Evolutionary conservation across 2,113 vertebrate species (phyloP).

Genomic region (Anolis sagrei): DNA sequence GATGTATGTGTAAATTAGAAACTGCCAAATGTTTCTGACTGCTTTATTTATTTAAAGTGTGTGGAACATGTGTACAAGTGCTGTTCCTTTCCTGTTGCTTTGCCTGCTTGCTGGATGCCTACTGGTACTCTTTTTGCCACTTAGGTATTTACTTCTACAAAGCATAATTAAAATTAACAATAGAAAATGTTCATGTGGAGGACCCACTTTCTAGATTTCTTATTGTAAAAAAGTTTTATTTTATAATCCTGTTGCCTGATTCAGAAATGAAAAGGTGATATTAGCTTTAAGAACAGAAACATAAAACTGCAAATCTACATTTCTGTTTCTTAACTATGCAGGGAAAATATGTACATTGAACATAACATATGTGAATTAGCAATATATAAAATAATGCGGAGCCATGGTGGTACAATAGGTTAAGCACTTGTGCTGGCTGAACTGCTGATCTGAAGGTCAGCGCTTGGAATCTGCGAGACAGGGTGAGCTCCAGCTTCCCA

Average conservation of each 20-base stretch:
- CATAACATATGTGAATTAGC: not conserved
- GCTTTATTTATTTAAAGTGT: slow-evolving; percentile 33
- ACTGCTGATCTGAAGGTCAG: too few species aligned
- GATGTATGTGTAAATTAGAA: slow-evolving; percentile 17
- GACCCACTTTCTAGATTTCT: not conserved
- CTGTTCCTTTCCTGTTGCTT: slow-evolving; percentile 22
- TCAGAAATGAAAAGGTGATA: not conserved
- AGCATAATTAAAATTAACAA: slow-evolving; percentile 48
- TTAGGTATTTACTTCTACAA: slow-evolving; percentile 45
- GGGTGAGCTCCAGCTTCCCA: too few species aligned
- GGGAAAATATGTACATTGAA: not conserved
- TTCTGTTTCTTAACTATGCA: not conserved
- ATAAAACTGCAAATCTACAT: not conserved
- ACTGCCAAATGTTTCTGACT: slow-evolving; percentile 34
- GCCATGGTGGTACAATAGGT: too few species aligned
- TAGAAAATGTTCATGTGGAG: not conserved
- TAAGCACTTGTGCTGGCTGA: too few species aligned
- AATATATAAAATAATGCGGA: not conserved
- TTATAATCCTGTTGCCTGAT: not conserved
- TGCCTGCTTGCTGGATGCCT: slow-evolving; percentile 23
- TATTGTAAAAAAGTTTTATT: not conserved
- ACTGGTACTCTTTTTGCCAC: slow-evolving; percentile 18
- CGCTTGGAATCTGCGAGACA: too few species aligned
- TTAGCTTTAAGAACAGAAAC: not conserved
- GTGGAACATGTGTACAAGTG: slow-evolving; percentile 34